These are phyloP conservation scores for Hipparchia sbordonii DNA, from an alignment of 2,888 invertebrate species.

Conservation along the genomic window DNA sequence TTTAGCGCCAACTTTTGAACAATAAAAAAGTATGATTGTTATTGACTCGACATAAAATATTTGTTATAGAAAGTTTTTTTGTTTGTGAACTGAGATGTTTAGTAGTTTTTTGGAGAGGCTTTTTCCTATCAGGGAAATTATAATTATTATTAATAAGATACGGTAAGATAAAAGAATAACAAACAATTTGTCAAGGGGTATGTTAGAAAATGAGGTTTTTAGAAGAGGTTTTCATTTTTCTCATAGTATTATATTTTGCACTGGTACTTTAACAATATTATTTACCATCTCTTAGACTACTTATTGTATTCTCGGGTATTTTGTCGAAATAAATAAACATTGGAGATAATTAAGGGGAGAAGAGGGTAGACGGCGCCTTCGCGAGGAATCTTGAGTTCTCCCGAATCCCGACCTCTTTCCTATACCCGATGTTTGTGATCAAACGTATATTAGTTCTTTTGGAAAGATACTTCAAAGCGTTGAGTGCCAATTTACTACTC, in stretches of 20 bases:
- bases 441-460: slow-evolving; percentile 29
- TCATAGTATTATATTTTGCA: not conserved
- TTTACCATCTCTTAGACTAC: not conserved
- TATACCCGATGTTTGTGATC: slow-evolving; percentile 22
- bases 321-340: slow-evolving; percentile 72
- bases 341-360: slow-evolving; percentile 69
- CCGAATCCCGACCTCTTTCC: not conserved
- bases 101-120: too few relatives aligned
- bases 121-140: too few relatives aligned
- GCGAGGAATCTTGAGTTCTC: slow-evolving; percentile 29
- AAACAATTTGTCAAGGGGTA: too few relatives aligned
- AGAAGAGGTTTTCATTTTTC: not conserved
- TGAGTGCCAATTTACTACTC: slow-evolving; percentile 4
- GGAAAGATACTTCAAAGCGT: not conserved
- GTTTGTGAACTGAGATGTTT: too few relatives aligned
- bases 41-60: too few relatives aligned
- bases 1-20: too few relatives aligned
- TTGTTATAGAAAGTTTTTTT: too few relatives aligned
- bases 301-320: slow-evolving; percentile 46
- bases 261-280: not conserved
- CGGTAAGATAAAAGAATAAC: too few relatives aligned
- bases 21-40: too few relatives aligned
- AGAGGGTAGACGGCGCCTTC: slow-evolving; percentile 39
- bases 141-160: too few relatives aligned
- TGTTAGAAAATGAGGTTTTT: too few relatives aligned